Evolutionary conservation across 2,797 vertebrate species (phyloP).

Genomic region (Hoplostethus mediterraneus): DNA sequence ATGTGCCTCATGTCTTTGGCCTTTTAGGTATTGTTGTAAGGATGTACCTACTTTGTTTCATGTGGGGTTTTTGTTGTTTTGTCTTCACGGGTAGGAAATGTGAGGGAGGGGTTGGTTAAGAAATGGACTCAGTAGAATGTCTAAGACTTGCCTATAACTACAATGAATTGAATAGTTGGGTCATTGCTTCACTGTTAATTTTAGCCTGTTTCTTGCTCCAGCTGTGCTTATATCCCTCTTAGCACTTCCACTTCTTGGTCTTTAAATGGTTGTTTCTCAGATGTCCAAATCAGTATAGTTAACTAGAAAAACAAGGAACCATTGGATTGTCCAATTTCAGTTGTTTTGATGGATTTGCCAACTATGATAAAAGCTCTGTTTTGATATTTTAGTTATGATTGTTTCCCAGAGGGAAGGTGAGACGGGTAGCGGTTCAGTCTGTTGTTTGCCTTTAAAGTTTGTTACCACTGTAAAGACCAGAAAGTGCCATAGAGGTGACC

Average conservation of each 20-base stretch:
- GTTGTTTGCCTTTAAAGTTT: constrained; percentile 75
- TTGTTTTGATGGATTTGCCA: constrained; percentile 29
- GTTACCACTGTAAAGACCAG: constrained; percentile 80
- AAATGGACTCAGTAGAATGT: constrained; percentile 40
- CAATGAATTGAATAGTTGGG: constrained; percentile 42
- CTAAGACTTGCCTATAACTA: constrained; percentile 41
- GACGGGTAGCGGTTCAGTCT: constrained; percentile 71
- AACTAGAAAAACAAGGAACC: constrained; percentile 36
- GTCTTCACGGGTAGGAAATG: constrained; percentile 9
- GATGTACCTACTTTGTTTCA: constrained; percentile 50
- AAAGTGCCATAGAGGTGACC: constrained; percentile 80
- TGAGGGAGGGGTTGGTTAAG: constrained; percentile 10
- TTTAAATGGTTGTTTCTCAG: constrained; percentile 42
- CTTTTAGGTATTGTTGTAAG: constrained; percentile 37
- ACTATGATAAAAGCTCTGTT: constrained; percentile 42
- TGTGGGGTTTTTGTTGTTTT: constrained; percentile 6
- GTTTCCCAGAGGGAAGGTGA: constrained; percentile 65
- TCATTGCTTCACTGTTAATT: constrained; percentile 62
- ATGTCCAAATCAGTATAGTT: constrained; percentile 33
- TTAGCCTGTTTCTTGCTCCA: constrained; percentile 73
- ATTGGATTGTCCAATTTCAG: constrained; percentile 34
- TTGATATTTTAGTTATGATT: constrained; percentile 43
- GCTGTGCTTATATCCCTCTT: constrained; percentile 74
- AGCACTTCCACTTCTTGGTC: constrained; percentile 61
- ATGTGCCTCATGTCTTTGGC: constrained; percentile 65